Percentiles rank a stretch among this genome's conserved stretches.
These are phyloP conservation scores for Muraenolepis orangiensis DNA, from an alignment of 2,797 vertebrate species.

Conservation along the genomic window DNA sequence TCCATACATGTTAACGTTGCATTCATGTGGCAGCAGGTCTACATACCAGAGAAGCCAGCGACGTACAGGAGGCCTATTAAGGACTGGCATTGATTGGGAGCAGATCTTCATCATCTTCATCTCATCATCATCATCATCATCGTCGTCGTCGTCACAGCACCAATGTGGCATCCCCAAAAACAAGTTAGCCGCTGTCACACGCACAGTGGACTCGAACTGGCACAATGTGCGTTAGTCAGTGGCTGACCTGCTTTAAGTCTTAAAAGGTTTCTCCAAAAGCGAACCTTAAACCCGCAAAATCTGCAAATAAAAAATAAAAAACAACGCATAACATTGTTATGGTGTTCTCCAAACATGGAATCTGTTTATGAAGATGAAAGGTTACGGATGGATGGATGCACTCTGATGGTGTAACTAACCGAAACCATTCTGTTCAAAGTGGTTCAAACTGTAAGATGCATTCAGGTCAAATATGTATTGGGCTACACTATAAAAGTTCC, in stretches of 20 bases:
- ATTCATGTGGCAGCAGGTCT: constrained; percentile 29
- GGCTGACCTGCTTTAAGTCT: constrained; percentile 98
- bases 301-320: constrained; percentile 39
- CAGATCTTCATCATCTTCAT: background rate
- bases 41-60: constrained; percentile 31
- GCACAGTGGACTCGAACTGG: constrained; percentile 94
- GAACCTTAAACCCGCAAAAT: too few species aligned
- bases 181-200: constrained; percentile 99
- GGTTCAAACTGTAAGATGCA: background rate
- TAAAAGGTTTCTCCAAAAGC: too few species aligned
- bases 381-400: background rate
- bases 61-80: constrained; percentile 28
- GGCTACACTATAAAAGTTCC: background rate
- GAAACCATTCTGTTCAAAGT: too few species aligned
- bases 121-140: too few species aligned
- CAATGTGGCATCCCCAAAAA: constrained; percentile 79
- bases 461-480: background rate
- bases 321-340: background rate
- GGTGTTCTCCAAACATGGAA: background rate
- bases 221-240: constrained; percentile 99
- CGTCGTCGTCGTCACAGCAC: background rate
- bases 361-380: background rate
- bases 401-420: too few species aligned
- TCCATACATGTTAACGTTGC: background rate
- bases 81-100: constrained; percentile 1